Evolutionary conservation across 1,140 invertebrate species (phyloP).

Genomic region (Lordiphosa collinella): DNA sequence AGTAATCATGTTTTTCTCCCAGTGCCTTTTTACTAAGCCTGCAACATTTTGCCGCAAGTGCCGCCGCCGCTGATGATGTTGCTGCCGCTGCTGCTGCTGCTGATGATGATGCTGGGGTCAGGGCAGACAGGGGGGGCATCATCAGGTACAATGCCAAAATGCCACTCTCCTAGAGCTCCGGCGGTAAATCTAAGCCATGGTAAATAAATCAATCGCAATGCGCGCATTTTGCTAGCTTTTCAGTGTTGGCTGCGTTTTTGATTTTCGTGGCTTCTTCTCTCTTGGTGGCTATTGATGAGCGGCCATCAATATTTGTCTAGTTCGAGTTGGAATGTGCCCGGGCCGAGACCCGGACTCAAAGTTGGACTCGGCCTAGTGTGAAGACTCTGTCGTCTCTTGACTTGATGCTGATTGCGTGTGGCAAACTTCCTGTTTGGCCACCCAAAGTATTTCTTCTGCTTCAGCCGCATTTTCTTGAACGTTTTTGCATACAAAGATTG

Average conservation of each 20-base stretch:
- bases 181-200: conserved; percentile 76
- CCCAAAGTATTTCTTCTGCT: conserved; percentile 35
- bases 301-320: conserved; percentile 77
- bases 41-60: conserved; percentile 41
- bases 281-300: conserved; percentile 69
- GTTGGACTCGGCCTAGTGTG: conserved; percentile 39
- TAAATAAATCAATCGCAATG: conserved; percentile 75
- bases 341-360: conserved; percentile 47
- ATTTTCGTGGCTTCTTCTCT: conserved; percentile 14
- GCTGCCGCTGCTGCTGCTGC: conserved; percentile 48
- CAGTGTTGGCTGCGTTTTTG: conserved; percentile 24
- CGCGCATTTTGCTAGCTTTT: conserved; percentile 19
- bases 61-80: conserved; percentile 49
- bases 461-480: conserved; percentile 8
- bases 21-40: conserved; percentile 6
- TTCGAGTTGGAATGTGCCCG: conserved; percentile 70
- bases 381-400: conserved; percentile 27
- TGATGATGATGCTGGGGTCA: conserved; percentile 6
- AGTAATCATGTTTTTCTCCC: background rate
- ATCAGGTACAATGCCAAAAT: conserved; percentile 74
- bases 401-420: conserved; percentile 66
- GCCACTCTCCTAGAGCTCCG: conserved; percentile 56
- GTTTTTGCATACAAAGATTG: conserved; percentile 43
- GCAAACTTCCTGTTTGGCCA: conserved; percentile 67
- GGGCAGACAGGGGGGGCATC: conserved; percentile 29